phyloP scores from a whole-genome alignment of 1,140 invertebrate species.

The Telenomus remus region DNA sequence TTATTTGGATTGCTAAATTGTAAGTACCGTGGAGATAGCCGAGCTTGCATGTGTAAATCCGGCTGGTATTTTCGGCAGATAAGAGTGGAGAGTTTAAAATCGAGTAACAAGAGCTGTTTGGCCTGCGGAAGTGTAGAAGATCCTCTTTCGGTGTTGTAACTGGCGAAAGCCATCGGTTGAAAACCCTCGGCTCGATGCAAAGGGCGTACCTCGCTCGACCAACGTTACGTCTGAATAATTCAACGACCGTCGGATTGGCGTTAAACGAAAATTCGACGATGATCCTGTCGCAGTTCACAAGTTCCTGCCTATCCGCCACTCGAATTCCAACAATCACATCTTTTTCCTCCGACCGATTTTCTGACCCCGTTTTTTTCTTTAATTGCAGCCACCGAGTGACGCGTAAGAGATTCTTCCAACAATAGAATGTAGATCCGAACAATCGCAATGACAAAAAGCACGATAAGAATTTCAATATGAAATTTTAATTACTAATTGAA shows the following conservation, averaged over 20 bases:
- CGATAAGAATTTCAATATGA: not conserved
- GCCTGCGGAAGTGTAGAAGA: slow-evolving; percentile 53
- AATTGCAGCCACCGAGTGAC: not conserved
- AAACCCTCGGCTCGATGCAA: slow-evolving; percentile 51
- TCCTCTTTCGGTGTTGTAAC: slow-evolving; percentile 54
- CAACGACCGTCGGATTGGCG: slow-evolving; percentile 60
- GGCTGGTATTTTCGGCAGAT: slow-evolving; percentile 42
- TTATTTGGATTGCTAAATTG: slow-evolving; percentile 1
- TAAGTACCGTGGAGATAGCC: slow-evolving; percentile 44
- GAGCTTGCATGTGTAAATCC: slow-evolving; percentile 51
- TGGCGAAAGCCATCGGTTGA: slow-evolving; percentile 52
- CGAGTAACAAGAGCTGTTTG: slow-evolving; percentile 36
- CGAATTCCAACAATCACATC: slow-evolving; percentile 38
- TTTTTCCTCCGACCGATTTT: slow-evolving; percentile 15
- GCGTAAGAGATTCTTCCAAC: too few relatives aligned
- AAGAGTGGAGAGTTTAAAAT: slow-evolving; percentile 43
- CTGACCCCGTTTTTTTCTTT: slow-evolving; percentile 9
- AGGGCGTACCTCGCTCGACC: slow-evolving; percentile 45
- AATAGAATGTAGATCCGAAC: too few relatives aligned
- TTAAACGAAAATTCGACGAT: slow-evolving; percentile 63
- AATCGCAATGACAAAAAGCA: too few relatives aligned
- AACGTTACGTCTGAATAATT: slow-evolving; percentile 65
- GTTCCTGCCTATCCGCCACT: slow-evolving; percentile 38
- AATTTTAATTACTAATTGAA: not conserved
- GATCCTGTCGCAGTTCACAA: slow-evolving; percentile 51